Evolutionary conservation across 2,797 vertebrate species (phyloP), one percentile per base, ranked within the genome.

Genomic region (Semaprochilodus insignis): DNA sequence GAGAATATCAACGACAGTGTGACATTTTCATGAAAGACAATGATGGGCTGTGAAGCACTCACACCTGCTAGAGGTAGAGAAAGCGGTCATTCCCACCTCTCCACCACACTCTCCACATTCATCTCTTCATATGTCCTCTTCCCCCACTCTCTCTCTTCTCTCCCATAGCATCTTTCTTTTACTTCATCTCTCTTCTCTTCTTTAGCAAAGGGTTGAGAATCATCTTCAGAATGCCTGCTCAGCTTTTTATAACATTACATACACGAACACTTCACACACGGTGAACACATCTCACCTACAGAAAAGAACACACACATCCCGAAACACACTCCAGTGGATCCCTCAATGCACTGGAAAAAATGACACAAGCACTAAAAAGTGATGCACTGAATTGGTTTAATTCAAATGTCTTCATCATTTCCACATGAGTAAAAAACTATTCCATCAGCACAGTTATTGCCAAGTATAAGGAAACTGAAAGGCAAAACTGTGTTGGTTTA

Each of bases 11-110:
- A 92, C 94, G 93, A 92, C 91, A 86, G 80, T 89, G 81, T 95
- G 93, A 95, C 94, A 95, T 95, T 95, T 95, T 93, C 90, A 88
- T 90, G 80, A 91, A 91, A 93, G 91, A 93, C 93, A 93, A 92
- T 93, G 89, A 90, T 85, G 44, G 75, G 79, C 82, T 59, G 83
- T 90, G 87, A 87, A 92, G 89, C 66, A 48, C 21, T n/a, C 66
- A 69, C 34, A 40, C 67, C n/a, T 70, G 36, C 36, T 23, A 11
- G 34, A 69, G 66, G n/a, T 10, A n/a, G 67, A 66, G 31, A 25
- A 19, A 44, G 66, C n/a, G 36, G 66, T 44, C 66, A 69, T 69
- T 7, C 34, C 34, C 34, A 19, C 34, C 36, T 27, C 51, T n/a
- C 36, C 21, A 3, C 54, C 55, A 40, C 23, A 40, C 55, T 72